phyloP scores from a whole-genome alignment of 2,113 vertebrate genomes.

The Tachysurus fulvidraco region DNA sequence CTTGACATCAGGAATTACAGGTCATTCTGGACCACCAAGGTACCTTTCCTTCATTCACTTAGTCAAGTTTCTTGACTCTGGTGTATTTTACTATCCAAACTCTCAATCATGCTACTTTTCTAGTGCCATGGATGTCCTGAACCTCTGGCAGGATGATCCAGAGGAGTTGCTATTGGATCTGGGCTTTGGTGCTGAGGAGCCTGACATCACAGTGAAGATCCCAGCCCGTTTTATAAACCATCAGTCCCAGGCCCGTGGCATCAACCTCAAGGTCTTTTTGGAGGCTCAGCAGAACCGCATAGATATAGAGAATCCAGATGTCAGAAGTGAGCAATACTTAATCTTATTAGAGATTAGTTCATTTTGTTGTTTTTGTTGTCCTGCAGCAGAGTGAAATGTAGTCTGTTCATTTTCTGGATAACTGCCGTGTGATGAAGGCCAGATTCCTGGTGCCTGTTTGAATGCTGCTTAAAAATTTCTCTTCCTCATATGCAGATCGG shows the following conservation, averaged over 20 bases:
- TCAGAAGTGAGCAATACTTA: slow-evolving; percentile 76
- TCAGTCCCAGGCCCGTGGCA: slow-evolving; percentile 81
- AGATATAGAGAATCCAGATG: slow-evolving; percentile 78
- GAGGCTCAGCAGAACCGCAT: slow-evolving; percentile 82
- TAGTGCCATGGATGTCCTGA: slow-evolving; percentile 81
- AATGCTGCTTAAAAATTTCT: background rate
- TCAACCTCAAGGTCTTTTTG: slow-evolving; percentile 80
- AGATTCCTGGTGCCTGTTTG: background rate
- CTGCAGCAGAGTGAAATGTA: background rate
- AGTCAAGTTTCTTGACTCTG: slow-evolving; percentile 43
- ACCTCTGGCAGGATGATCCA: slow-evolving; percentile 81
- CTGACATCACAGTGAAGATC: slow-evolving; percentile 82
- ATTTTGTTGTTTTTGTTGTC: slow-evolving; percentile 8
- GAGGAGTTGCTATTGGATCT: slow-evolving; percentile 88
- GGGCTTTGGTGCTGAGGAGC: slow-evolving; percentile 87
- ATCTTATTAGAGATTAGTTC: background rate
- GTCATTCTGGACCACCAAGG: slow-evolving; percentile 60
- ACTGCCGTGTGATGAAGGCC: background rate
- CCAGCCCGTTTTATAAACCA: slow-evolving; percentile 82
- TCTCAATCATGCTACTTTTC: slow-evolving; percentile 2
- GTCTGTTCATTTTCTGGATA: slow-evolving; percentile 25
- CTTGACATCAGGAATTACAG: slow-evolving; percentile 61
- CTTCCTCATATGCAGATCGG: slow-evolving; percentile 58
- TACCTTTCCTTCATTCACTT: slow-evolving; percentile 24
- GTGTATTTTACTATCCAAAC: slow-evolving; percentile 58